These are phyloP conservation scores for Opisthocomus hoazin DNA, from an alignment of 2,113 vertebrate genomes.

Conservation along the genomic window DNA sequence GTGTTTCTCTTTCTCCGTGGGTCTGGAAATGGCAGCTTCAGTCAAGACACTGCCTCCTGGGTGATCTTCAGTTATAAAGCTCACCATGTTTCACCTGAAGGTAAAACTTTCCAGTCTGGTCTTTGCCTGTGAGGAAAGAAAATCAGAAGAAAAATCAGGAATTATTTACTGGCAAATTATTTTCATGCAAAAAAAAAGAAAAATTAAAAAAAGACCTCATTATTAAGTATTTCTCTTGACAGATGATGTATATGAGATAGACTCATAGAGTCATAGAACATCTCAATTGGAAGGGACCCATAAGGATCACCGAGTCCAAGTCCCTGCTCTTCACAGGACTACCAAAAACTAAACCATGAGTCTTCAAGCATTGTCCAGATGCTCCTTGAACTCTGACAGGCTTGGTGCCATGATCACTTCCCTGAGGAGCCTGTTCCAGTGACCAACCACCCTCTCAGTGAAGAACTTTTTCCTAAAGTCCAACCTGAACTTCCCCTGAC, in stretches of 20 bases:
- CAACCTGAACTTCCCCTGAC: too few species aligned
- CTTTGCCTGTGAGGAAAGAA: not conserved
- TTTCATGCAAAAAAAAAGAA: not conserved
- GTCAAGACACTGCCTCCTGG: not conserved
- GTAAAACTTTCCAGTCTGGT: not conserved
- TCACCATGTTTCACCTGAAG: not conserved
- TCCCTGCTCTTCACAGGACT: too few species aligned
- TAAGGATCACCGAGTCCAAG: too few species aligned
- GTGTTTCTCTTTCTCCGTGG: accelerated
- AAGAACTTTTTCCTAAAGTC: too few species aligned
- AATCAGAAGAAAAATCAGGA: not conserved
- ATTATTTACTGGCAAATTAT: not conserved
- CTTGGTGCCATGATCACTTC: too few species aligned
- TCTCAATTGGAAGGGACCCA: too few species aligned
- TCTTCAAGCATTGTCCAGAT: too few species aligned
- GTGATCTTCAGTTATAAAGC: not conserved
- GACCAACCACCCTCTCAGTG: too few species aligned
- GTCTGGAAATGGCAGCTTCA: not conserved
- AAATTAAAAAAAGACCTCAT: not conserved
- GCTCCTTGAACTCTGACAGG: too few species aligned
- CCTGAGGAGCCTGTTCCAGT: too few species aligned
- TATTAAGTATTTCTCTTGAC: not conserved
- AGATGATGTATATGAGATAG: not conserved
- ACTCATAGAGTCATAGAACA: too few species aligned
- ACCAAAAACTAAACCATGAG: too few species aligned